Evolutionary conservation across 2,888 invertebrate species (phyloP).

Genomic region (Brachypalpus laphriformis): DNA sequence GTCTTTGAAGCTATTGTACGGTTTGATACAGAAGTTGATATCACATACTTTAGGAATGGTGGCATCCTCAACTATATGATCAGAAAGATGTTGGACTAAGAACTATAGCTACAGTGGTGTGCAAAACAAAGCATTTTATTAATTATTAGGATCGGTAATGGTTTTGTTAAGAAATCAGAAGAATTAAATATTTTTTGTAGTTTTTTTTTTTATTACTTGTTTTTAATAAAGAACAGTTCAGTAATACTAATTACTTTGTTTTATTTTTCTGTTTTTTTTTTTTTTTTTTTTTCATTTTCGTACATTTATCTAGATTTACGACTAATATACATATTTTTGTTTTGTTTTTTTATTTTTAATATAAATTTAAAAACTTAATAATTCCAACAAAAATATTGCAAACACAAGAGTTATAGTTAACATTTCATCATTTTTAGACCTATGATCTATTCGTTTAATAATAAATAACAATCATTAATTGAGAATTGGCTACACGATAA

Average conservation of each 20-base stretch:
- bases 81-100: slow-evolving; percentile 88
- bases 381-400: slow-evolving; percentile 46
- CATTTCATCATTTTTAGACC: slow-evolving; percentile 38
- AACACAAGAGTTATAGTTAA: slow-evolving; percentile 50
- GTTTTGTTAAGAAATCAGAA: slow-evolving; percentile 25
- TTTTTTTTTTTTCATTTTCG: background rate
- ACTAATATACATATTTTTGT: slow-evolving; percentile 4
- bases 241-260: slow-evolving; percentile 31
- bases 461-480: slow-evolving; percentile 64
- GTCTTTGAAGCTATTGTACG: slow-evolving; percentile 91
- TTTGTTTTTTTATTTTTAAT: slow-evolving; percentile 21
- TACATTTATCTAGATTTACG: slow-evolving; percentile 34
- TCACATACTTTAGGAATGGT: slow-evolving; percentile 95
- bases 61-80: slow-evolving; percentile 99
- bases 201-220: slow-evolving; percentile 13
- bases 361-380: slow-evolving; percentile 53
- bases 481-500: slow-evolving; percentile 21
- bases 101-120: background rate
- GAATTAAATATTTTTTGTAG: slow-evolving; percentile 18
- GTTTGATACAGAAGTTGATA: slow-evolving; percentile 98
- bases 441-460: slow-evolving; percentile 38
- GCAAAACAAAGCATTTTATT: slow-evolving; percentile 43
- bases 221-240: slow-evolving; percentile 57
- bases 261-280: slow-evolving; percentile 9
- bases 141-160: slow-evolving; percentile 32